Evolutionary conservation across 1,140 invertebrate species (phyloP).

Genomic region (Drosophila gunungcola): DNA sequence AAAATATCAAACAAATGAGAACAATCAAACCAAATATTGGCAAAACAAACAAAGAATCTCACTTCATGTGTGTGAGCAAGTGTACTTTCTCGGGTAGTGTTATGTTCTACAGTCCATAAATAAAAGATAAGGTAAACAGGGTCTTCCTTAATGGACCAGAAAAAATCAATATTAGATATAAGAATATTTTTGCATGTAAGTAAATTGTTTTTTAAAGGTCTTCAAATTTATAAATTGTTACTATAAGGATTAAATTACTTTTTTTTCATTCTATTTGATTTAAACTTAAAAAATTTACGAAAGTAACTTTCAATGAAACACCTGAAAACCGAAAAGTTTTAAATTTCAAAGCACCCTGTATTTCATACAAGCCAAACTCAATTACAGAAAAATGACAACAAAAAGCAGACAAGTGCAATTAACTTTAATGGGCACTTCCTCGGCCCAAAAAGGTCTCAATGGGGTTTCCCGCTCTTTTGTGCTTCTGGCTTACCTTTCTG

Average conservation of each 20-base stretch:
- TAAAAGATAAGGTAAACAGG: conserved; percentile 10
- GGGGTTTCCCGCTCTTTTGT: conserved; percentile 13
- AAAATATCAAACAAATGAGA: background rate
- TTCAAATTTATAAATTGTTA: no score
- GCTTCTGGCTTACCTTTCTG: conserved; percentile 47
- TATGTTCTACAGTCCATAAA: background rate
- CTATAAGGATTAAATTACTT: no score
- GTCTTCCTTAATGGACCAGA: background rate
- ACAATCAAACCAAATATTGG: conserved; percentile 2
- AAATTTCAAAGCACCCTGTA: conserved; percentile 40
- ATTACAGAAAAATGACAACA: conserved; percentile 38
- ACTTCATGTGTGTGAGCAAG: conserved; percentile 6
- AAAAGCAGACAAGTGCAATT: conserved; percentile 40
- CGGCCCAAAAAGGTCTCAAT: background rate
- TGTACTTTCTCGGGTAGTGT: conserved; percentile 14
- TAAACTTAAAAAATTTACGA: no score
- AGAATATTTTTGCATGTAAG: no score
- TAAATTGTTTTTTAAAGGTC: no score
- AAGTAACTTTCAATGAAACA: no score
- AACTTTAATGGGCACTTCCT: conserved; percentile 63
- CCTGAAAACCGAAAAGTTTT: no score
- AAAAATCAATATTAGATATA: background rate
- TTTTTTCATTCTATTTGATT: no score
- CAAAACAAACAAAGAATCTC: background rate
- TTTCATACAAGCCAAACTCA: conserved; percentile 19